phyloP scores from a whole-genome alignment of 2,888 invertebrate species.

The Trichogramma evanescens region DNA sequence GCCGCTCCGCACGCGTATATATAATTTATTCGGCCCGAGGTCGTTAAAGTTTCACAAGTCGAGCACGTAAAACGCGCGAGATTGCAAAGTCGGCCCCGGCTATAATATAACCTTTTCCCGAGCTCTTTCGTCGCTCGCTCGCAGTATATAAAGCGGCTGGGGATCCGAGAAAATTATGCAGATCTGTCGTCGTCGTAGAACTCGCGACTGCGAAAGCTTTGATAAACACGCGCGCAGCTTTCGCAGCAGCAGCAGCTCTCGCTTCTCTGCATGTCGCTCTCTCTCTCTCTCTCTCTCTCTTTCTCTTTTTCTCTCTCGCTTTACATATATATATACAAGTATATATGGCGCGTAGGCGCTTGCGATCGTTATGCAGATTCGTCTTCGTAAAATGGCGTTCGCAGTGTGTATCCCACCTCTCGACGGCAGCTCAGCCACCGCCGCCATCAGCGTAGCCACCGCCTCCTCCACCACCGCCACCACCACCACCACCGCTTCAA shows the following conservation, averaged over 20 bases:
- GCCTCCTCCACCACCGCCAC: slow-evolving; percentile 22
- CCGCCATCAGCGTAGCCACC: slow-evolving; percentile 12
- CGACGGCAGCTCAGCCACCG: not conserved
- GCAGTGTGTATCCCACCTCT: slow-evolving; percentile 28
- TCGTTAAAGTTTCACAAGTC: slow-evolving; percentile 40
- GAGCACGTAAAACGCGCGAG: slow-evolving; percentile 39
- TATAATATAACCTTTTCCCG: slow-evolving; percentile 5
- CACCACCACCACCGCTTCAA: slow-evolving; percentile 25
- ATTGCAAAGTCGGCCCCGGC: slow-evolving; percentile 22
- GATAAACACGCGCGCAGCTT: slow-evolving; percentile 40
- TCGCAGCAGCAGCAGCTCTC: slow-evolving; percentile 18
- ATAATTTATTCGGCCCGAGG: slow-evolving; percentile 20
- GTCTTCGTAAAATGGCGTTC: slow-evolving; percentile 46
- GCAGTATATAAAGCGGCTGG: slow-evolving; percentile 14
- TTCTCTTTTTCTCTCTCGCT: too few species aligned
- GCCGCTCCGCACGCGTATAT: not conserved
- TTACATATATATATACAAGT: slow-evolving; percentile 4
- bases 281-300: too few species aligned
- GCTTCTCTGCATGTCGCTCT: not conserved
- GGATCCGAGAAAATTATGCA: slow-evolving; percentile 46
- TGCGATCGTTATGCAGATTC: slow-evolving; percentile 49
- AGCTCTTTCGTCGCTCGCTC: not conserved
- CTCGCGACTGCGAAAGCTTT: slow-evolving; percentile 45
- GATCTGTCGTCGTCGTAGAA: slow-evolving; percentile 24
- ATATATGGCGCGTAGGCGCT: slow-evolving; percentile 24